Conservation (phyloP, 2,888 invertebrate species). For the Eristalinus aeneus region DNA sequence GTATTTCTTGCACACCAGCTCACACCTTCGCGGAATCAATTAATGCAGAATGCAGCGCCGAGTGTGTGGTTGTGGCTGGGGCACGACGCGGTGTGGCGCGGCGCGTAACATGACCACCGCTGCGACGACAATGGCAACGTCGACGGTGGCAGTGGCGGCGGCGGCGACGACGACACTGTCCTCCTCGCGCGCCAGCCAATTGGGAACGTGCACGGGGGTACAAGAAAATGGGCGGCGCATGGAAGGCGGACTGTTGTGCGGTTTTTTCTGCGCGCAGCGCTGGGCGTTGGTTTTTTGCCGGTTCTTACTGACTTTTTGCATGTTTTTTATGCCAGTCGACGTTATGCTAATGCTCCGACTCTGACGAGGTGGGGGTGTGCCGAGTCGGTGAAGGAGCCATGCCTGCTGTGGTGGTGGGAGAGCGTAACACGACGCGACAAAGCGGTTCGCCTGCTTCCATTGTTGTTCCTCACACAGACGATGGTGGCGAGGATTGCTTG, state of each 20-base stretch:
- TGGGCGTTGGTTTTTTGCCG: neutral
- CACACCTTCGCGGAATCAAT: slow-evolving; percentile 69
- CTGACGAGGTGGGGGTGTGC: slow-evolving; percentile 48
- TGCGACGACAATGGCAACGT: slow-evolving; percentile 25
- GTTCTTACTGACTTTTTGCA: neutral
- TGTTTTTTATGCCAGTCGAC: slow-evolving; percentile 17
- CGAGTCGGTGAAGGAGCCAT: slow-evolving; percentile 32
- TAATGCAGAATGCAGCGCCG: slow-evolving; percentile 31
- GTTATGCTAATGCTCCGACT: slow-evolving; percentile 62
- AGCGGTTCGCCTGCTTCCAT: slow-evolving; percentile 61
- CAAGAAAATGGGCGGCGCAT: slow-evolving; percentile 70
- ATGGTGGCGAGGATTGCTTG: slow-evolving; percentile 45
- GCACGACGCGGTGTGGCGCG: slow-evolving; percentile 11
- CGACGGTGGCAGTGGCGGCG: neutral
- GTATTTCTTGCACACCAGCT: slow-evolving; percentile 67
- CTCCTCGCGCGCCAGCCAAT: slow-evolving; percentile 54
- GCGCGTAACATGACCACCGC: slow-evolving; percentile 53
- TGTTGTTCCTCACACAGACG: slow-evolving; percentile 68
- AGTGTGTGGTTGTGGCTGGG: slow-evolving; percentile 12
- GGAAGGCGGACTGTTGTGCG: slow-evolving; percentile 22
- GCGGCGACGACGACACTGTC: slow-evolving; percentile 34
- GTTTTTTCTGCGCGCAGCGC: no score
- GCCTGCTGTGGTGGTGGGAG: slow-evolving; percentile 1
- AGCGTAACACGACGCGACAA: slow-evolving; percentile 46
- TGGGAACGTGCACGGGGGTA: slow-evolving; percentile 65